Evolutionary conservation across 2,888 invertebrate species (phyloP).

Genomic region (Tipula lateralis): DNA sequence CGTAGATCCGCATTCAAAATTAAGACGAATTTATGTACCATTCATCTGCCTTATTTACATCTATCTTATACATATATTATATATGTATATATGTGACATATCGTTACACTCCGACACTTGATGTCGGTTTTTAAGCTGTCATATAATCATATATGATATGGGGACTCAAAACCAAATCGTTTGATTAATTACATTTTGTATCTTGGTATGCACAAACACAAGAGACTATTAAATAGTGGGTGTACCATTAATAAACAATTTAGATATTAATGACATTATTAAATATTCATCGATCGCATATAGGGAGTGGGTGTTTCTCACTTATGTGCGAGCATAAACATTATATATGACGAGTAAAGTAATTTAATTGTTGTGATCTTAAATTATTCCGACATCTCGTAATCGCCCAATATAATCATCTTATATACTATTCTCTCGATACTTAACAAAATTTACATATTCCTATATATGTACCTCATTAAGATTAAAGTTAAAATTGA

Average conservation of each 20-base stretch:
- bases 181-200: not conserved
- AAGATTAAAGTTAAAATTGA: not conserved
- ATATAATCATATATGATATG: not conserved
- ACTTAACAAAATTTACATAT: not conserved
- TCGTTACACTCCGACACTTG: not conserved
- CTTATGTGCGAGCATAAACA: not conserved
- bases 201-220: not conserved
- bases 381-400: not conserved
- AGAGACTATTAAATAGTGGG: not conserved
- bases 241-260: conserved; percentile 15
- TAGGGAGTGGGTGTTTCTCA: not conserved
- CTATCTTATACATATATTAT: not conserved
- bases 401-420: not conserved
- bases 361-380: not conserved
- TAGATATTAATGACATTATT: conserved; percentile 24
- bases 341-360: not conserved
- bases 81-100: not conserved
- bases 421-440: not conserved
- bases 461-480: not conserved
- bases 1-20: too few relatives aligned
- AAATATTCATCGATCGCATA: not conserved
- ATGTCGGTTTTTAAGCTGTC: not conserved
- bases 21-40: not conserved
- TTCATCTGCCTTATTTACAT: not conserved
- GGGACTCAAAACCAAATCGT: not conserved